phyloP scores from a whole-genome alignment of 2,113 vertebrate genomes.

The Grantiella picta region DNA sequence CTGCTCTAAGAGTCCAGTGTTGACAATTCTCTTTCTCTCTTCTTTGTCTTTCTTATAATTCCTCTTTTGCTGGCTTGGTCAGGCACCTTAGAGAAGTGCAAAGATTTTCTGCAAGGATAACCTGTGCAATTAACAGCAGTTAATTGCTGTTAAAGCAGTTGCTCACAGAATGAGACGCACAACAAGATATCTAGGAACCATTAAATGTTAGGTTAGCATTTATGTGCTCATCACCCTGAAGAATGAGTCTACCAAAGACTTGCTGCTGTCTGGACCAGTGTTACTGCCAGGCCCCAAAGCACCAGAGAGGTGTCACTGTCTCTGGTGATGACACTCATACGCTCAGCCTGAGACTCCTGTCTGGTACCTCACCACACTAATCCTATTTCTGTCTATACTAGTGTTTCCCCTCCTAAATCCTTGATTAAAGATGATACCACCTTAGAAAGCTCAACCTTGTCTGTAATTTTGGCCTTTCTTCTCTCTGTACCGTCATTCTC shows the following conservation, averaged over 20 bases:
- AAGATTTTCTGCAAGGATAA: background rate
- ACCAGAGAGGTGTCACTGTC: background rate
- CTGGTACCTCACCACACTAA: background rate
- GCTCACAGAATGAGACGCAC: background rate
- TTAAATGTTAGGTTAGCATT: background rate
- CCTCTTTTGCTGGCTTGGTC: background rate
- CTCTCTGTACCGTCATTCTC: background rate
- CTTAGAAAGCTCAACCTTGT: background rate
- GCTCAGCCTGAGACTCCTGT: background rate
- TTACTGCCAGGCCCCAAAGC: background rate
- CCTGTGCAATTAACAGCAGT: background rate
- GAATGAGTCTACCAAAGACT: background rate
- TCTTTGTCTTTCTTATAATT: background rate
- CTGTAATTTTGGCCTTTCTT: background rate
- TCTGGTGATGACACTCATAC: background rate
- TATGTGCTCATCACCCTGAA: rapidly evolving
- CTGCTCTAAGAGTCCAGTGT: background rate
- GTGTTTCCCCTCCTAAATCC: background rate
- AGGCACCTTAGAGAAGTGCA: background rate
- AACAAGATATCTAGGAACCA: background rate
- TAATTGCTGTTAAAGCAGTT: background rate
- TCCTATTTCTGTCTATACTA: background rate
- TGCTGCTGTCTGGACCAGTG: background rate
- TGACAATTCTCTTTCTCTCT: background rate
- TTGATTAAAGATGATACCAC: background rate